Percentiles rank a stretch among this genome's conserved stretches.
Conservation (phyloP, 2,113 vertebrate genomes). For the Benitochromis conjunctus region DNA sequence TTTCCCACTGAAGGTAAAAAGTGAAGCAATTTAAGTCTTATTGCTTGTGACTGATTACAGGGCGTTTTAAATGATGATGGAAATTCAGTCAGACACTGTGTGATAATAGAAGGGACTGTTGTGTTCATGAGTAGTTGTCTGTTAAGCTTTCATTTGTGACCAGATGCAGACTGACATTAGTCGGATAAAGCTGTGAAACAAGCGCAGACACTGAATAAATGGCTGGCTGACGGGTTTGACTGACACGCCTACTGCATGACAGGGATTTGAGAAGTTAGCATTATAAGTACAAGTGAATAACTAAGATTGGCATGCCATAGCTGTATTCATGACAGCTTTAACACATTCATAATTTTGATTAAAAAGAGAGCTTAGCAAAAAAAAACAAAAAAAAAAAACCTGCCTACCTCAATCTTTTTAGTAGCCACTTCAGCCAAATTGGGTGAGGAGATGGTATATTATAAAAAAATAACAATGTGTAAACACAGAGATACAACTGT, state of each 20-base stretch:
- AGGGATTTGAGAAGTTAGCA: neutral
- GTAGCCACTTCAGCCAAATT: neutral
- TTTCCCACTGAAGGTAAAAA: neutral
- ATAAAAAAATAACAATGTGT: neutral
- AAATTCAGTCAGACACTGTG: slow-evolving; percentile 1
- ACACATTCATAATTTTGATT: neutral
- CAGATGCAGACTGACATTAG: neutral
- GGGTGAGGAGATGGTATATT: neutral
- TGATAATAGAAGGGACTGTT: neutral
- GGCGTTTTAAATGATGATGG: neutral
- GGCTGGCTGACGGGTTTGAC: neutral
- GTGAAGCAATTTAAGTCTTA: neutral
- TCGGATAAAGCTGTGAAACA: neutral
- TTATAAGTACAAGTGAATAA: neutral
- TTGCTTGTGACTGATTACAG: neutral
- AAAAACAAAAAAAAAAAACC: fast-evolving
- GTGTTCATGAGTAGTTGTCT: neutral
- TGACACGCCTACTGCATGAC: neutral
- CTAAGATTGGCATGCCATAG: neutral
- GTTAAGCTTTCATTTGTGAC: neutral
- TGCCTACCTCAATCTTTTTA: neutral
- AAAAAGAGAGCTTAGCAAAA: neutral
- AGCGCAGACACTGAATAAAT: neutral
- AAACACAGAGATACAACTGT: neutral
- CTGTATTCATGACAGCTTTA: neutral